Percentiles rank a stretch among this genome's conserved stretches.
These are phyloP conservation scores for Adelges cooleyi DNA, from an alignment of 1,140 invertebrate species.

Conservation along the genomic window DNA sequence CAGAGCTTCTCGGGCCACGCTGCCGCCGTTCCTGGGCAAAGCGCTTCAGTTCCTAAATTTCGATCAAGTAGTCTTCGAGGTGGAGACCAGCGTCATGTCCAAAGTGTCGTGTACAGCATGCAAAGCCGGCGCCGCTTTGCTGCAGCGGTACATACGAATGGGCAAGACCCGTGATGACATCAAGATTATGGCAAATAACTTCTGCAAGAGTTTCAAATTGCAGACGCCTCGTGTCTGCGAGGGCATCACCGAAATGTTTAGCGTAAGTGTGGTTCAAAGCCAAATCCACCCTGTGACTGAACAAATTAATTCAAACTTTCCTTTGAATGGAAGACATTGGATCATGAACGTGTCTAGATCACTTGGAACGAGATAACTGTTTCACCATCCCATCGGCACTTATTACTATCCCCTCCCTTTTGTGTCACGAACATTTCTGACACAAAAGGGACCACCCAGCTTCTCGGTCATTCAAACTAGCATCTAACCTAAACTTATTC, in stretches of 20 bases:
- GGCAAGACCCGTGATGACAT: slow-evolving; percentile 76
- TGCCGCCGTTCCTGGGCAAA: slow-evolving; percentile 67
- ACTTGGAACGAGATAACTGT: too few relatives aligned
- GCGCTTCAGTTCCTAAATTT: slow-evolving; percentile 67
- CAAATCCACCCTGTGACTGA: too few relatives aligned
- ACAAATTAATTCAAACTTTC: too few relatives aligned
- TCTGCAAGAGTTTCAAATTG: slow-evolving; percentile 73
- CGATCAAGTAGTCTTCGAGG: slow-evolving; percentile 70
- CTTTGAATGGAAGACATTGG: too few relatives aligned
- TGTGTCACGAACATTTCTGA: too few relatives aligned
- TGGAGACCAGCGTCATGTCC: slow-evolving; percentile 81
- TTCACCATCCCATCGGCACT: too few relatives aligned
- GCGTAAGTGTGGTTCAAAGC: slow-evolving; percentile 53
- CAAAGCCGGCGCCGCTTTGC: slow-evolving; percentile 69
- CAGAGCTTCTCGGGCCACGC: slow-evolving; percentile 41
- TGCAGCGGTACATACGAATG: slow-evolving; percentile 71
- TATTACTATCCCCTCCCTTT: too few relatives aligned
- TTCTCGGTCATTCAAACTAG: too few relatives aligned
- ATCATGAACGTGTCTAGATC: too few relatives aligned
- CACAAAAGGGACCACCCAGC: too few relatives aligned
- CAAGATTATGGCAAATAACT: slow-evolving; percentile 69
- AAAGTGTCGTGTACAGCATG: slow-evolving; percentile 83
- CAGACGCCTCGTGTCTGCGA: slow-evolving; percentile 74
- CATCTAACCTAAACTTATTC: too few relatives aligned
- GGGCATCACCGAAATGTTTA: slow-evolving; percentile 72